Evolutionary conservation across 2,888 invertebrate species (phyloP), one percentile per base, ranked within the genome.

Genomic region (Megastigmus dorsalis): DNA sequence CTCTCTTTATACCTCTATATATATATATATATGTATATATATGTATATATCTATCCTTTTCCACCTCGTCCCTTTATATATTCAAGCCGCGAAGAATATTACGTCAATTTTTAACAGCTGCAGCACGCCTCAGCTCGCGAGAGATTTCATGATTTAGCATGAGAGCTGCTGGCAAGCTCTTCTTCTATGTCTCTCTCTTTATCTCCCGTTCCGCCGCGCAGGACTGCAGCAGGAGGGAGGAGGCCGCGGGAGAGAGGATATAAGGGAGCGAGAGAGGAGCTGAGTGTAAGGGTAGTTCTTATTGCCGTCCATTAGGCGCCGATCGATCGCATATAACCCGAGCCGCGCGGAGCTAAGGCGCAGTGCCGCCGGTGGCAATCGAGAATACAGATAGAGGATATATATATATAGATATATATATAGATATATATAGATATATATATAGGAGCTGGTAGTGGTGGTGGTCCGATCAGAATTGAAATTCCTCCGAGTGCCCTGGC

Each of bases 381-480:
- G 38, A 38, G 26, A 57, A 57, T 57, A 57, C 41, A 38, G 57
- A 57, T 57, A 41, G 33, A 18, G 45, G 13, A 10, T 15, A 13
- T 30, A 55, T 55, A 20, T 36, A 36, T 5, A 2, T 23, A 15
- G 15, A 26, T 79, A 66, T 50, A n/a, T n/a, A n/a, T n/a, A 10
- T 15, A 13, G n/a, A 55, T 55, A 20, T 36, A 36, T 5, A 2
- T 23, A 15, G 15, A 26, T 79, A 66, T 50, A n/a, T n/a, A n/a
- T n/a, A n/a, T n/a, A n/a, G n/a, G n/a, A n/a, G n/a, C n/a, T n/a
- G n/a, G n/a, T n/a, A n/a, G n/a, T n/a, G n/a, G 63, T 62, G 74
- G n/a, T 18, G 72, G 23, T 77, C 77, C 79, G 78, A 81, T 81
- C 80, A 78, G 74, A 79, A 78, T 81, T 74, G 79, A 80, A 82